Evolutionary conservation across 2,113 vertebrate species (phyloP).

Genomic region (Malurus alboscapulatus): DNA sequence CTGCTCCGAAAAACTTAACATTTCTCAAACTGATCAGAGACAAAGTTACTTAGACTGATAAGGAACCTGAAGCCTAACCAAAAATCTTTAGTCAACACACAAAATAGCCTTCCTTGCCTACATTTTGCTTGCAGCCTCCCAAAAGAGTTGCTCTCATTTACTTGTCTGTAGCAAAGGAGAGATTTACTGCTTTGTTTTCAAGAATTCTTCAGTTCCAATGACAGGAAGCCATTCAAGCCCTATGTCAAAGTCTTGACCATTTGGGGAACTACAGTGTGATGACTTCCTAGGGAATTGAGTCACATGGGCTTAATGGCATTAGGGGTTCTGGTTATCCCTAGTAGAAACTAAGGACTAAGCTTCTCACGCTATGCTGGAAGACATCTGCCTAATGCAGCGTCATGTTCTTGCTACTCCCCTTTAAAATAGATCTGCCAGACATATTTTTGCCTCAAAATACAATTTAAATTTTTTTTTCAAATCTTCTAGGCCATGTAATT

Average conservation of each 20-base stretch:
- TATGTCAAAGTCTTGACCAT: neutral
- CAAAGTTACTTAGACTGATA: neutral
- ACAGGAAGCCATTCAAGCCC: neutral
- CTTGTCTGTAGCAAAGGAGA: neutral
- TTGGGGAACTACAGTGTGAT: neutral
- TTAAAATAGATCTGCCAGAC: neutral
- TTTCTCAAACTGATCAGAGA: neutral
- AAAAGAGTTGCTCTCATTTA: neutral
- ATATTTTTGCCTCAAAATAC: neutral
- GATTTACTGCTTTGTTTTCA: neutral
- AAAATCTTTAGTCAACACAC: neutral
- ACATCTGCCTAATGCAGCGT: neutral
- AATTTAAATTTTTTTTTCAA: neutral
- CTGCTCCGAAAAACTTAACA: neutral
- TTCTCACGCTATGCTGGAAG: neutral
- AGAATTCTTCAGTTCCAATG: neutral
- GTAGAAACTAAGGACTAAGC: neutral
- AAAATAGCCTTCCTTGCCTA: neutral
- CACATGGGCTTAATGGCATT: neutral
- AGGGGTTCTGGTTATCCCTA: neutral
- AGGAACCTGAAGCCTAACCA: neutral
- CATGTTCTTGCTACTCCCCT: neutral
- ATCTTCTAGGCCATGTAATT: neutral
- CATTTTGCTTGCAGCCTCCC: neutral
- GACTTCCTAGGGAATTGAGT: neutral